Evolutionary conservation across 2,797 vertebrate species (phyloP).

Genomic region (Poeciliopsis turneri): DNA sequence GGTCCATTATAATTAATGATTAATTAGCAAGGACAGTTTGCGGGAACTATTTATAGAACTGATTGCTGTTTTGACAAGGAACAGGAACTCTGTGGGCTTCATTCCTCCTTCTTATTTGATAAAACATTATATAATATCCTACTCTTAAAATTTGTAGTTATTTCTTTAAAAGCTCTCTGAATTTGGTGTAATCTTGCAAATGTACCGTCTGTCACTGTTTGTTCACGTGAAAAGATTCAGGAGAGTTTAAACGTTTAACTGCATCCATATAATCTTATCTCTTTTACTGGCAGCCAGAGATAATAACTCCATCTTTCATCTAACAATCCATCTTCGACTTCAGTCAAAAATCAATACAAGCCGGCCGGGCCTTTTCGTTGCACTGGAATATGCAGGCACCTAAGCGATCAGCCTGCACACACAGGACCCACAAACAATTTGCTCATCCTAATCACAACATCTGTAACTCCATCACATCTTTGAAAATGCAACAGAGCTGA

Average conservation of each 20-base stretch:
- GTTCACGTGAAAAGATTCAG: slow-evolving; percentile 19
- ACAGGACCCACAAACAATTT: slow-evolving; percentile 40
- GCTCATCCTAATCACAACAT: slow-evolving; percentile 32
- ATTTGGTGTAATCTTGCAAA: slow-evolving; percentile 15
- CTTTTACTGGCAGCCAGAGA: slow-evolving; percentile 39
- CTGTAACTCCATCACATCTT: slow-evolving; percentile 35
- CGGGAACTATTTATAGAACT: slow-evolving; percentile 72
- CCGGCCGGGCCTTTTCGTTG: not conserved
- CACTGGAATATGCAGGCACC: not conserved
- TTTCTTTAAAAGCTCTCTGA: slow-evolving; percentile 21
- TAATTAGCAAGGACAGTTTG: slow-evolving; percentile 73
- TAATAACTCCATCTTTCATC: slow-evolving; percentile 40
- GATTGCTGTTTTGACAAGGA: slow-evolving; percentile 64
- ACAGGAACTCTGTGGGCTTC: slow-evolving; percentile 45
- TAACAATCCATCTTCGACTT: slow-evolving; percentile 47
- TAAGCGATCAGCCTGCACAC: slow-evolving; percentile 44
- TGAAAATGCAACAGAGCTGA: not conserved
- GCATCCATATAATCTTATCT: slow-evolving; percentile 34
- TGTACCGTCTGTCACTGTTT: not conserved
- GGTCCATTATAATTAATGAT: slow-evolving; percentile 79
- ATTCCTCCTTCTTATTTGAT: slow-evolving; percentile 24
- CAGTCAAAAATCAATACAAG: slow-evolving; percentile 65
- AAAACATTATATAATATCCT: not conserved
- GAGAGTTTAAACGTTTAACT: slow-evolving; percentile 30
- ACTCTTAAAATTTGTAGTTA: slow-evolving; percentile 12